Evolutionary conservation across 2,888 invertebrate species (phyloP), one percentile per base, ranked within the genome.

Genomic region (Vanessa cardui): DNA sequence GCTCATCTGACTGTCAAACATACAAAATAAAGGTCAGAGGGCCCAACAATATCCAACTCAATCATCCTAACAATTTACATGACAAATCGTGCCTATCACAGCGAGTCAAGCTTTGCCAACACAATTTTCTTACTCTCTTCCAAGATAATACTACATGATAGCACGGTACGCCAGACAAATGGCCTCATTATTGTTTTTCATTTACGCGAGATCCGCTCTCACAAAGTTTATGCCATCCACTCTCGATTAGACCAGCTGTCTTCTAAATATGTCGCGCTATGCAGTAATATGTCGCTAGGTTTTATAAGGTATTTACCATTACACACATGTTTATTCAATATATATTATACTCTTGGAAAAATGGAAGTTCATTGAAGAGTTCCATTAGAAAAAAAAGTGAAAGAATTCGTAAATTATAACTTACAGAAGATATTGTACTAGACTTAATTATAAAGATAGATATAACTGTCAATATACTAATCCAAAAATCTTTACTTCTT

Each of bases 131-230:
- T 64, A 66, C 61, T 59, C 68, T 72, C 70, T 68, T 67, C 64
- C 54, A 20, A 70, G 70, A 70, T 72, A 61, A 68, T 63, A 65
- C 62, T 64, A 71, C 66, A 66, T 69, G 66, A 69, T 71, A 67
- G 73, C 67, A 59, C 68, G 50, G 62, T 44, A 52, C 70, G 59
- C 62, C 72, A 73, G 80, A 83, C 78, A 81, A 82, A 83, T 81
- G 71, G 79, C 69, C 77, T 80, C 85, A 81, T 85, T 83, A 83
- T 78, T 81, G 82, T 85, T 82, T 82, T 83, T 82, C 83, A 83
- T 84, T 84, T 81, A 80, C 74, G 67, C 76, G 69, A 70, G 63
- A 72, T 71, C 72, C 75, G 66, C 68, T 52, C 61, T 59, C 47
- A 56, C 65, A 18, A 66, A 62, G 64, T 66, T 66, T 72, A 72